phyloP scores from a whole-genome alignment of 1,140 invertebrate genomes.

The Doryteuthis pealeii region DNA sequence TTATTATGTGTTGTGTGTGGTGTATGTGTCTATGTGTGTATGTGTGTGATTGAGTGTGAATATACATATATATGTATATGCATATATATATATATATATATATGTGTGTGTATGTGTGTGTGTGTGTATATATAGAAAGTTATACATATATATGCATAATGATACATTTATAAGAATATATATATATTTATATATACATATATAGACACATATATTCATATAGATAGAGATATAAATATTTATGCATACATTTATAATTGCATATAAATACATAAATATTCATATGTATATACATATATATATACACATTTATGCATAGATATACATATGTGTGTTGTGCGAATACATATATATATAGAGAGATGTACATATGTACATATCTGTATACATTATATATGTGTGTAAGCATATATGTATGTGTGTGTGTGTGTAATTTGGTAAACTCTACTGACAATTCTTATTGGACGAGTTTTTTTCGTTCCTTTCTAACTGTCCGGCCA shows the following conservation, averaged over 20 bases:
- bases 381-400: too few relatives aligned
- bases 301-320: neutral
- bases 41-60: neutral
- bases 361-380: neutral
- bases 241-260: neutral
- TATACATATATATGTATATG: neutral
- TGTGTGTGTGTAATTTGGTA: too few relatives aligned
- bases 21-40: neutral
- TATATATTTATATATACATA: neutral
- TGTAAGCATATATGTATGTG: too few relatives aligned
- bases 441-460: too few relatives aligned
- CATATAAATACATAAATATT: too few relatives aligned
- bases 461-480: too few relatives aligned
- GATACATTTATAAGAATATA: neutral
- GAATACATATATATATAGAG: neutral
- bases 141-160: neutral
- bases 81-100: neutral
- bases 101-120: neutral
- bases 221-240: neutral
- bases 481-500: too few relatives aligned
- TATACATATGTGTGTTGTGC: neutral
- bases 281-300: conserved; percentile 4
- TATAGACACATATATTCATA: neutral
- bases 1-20: too few relatives aligned
- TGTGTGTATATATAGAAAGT: neutral